A percentile compares a stretch with the other conserved stretches of the same genome.
phyloP scores from a whole-genome alignment of 2,888 invertebrate genomes.

The Crematogaster levior region DNA sequence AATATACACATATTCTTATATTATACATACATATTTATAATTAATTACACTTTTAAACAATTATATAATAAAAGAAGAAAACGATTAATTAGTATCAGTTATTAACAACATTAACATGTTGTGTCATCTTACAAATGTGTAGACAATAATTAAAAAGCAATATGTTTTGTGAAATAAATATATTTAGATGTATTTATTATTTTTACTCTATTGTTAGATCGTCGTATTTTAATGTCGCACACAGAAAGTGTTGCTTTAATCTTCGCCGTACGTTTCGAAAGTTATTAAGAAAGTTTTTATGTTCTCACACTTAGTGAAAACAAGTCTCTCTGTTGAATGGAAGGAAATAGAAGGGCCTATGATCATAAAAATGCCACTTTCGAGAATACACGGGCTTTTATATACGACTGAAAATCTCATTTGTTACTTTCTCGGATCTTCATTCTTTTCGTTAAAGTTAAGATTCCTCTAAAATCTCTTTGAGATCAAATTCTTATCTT shows the following conservation, averaged over 20 bases:
- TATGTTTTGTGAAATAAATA: background rate
- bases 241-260: background rate
- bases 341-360: background rate
- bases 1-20: no score
- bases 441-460: background rate
- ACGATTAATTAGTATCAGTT: background rate
- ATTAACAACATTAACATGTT: background rate
- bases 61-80: background rate
- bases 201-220: background rate
- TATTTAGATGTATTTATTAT: background rate
- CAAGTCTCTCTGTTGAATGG: background rate
- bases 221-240: background rate
- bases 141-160: background rate
- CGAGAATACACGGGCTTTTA: background rate
- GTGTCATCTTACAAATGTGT: background rate
- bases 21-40: no score
- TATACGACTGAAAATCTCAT: background rate
- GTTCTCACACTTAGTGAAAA: background rate
- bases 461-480: background rate
- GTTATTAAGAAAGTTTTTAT: slow-evolving; percentile 30
- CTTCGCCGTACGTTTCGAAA: slow-evolving; percentile 13
- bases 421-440: background rate
- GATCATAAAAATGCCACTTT: slow-evolving; percentile 30
- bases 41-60: background rate
- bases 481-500: background rate